phyloP scores from a whole-genome alignment of 2,888 invertebrate species.

The Drosophila anceps region DNA sequence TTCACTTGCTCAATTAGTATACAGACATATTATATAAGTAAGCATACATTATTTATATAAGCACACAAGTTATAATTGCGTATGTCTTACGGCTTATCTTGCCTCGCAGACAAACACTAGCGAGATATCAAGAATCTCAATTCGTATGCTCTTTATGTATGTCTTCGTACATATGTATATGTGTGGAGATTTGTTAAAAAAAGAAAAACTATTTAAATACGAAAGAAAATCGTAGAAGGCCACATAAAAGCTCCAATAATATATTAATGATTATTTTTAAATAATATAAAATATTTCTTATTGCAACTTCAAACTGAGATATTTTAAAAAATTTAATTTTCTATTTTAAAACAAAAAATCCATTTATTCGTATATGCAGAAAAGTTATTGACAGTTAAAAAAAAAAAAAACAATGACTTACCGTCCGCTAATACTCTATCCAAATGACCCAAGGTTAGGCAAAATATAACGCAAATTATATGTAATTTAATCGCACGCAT shows the following conservation, averaged over 20 bases:
- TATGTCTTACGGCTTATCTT: slow-evolving; percentile 1
- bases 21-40: neutral
- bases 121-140: slow-evolving; percentile 2
- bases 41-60: neutral
- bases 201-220: neutral
- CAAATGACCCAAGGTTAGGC: neutral
- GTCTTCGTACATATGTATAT: neutral
- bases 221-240: neutral
- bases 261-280: too few species aligned
- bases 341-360: neutral
- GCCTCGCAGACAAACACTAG: neutral
- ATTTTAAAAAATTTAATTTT: neutral
- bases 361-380: neutral
- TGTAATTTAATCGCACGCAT: slow-evolving; percentile 1
- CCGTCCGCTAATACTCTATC: neutral
- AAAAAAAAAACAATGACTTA: neutral
- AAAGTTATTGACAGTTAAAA: neutral
- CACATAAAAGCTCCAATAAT: neutral
- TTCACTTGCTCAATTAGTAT: neutral
- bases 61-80: neutral
- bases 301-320: too few species aligned
- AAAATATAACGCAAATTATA: neutral
- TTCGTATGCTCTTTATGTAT: neutral
- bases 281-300: too few species aligned
- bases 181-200: neutral